Evolutionary conservation across 92 coral and sea anemone genomes (phyloP).

Genomic region (Paramuricea clavata): DNA sequence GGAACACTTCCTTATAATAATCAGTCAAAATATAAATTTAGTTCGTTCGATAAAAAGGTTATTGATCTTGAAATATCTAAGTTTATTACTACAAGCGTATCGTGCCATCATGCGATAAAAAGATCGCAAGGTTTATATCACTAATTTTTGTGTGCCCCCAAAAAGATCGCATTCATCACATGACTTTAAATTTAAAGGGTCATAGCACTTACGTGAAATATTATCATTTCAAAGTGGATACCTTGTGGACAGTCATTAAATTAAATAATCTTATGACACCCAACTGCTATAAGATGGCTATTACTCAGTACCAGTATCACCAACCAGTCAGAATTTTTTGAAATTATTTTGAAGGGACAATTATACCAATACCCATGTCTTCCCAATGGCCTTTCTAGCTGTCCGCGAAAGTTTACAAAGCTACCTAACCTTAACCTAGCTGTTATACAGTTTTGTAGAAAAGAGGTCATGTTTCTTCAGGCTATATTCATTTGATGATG

Average conservation of each 20-base stretch:
- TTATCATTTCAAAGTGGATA: background rate
- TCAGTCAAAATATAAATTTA: background rate
- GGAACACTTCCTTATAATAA: background rate
- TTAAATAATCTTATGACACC: too few species aligned
- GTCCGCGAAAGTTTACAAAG: background rate
- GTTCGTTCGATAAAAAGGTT: background rate
- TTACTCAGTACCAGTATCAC: too few species aligned
- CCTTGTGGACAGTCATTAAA: too few species aligned
- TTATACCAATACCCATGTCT: background rate
- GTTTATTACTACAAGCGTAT: too few species aligned
- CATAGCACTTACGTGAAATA: too few species aligned
- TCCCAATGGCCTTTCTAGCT: background rate
- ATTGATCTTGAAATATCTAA: background rate
- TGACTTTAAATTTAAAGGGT: background rate
- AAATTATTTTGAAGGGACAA: too few species aligned
- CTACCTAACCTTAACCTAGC: background rate
- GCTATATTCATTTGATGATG: conserved; percentile 34
- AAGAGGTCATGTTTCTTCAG: background rate
- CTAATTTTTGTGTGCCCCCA: background rate
- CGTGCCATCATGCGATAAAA: background rate
- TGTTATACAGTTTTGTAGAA: background rate
- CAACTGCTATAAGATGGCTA: too few species aligned
- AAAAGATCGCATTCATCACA: too few species aligned
- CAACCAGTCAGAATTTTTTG: too few species aligned
- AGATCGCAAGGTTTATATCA: background rate